Evolutionary conservation across 2,888 invertebrate species (phyloP), one percentile per base, ranked within the genome.

Genomic region (Biston stratarius): DNA sequence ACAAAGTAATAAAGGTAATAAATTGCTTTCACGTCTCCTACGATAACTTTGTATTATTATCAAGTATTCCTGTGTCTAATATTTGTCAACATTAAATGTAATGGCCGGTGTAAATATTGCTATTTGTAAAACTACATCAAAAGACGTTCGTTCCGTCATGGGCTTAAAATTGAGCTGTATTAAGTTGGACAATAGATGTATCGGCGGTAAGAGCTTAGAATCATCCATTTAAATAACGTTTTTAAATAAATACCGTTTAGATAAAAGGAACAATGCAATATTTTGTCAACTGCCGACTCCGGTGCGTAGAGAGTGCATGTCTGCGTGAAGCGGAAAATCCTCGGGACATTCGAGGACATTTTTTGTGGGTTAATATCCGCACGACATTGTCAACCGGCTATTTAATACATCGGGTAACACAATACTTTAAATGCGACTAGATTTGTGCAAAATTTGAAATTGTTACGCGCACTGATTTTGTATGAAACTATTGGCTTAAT

Each of bases 321-420:
- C 88, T 88, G 91, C 93, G 92, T 94, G 92, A 94, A 92, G 94
- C 92, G 94, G 93, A 94, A 94, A 94, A 94, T 94, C 94, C 94
- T 92, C 91, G 91, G 92, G 90, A 91, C 88, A 87, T 92, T 91
- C 84, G 91, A 92, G 92, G 92, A 92, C 91, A 91, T 91, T 93
- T 94, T 94, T 94, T 94, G 92, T 91, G 88, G 90, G 90, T 89
- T 92, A 92, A 93, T 94, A 93, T 94, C 92, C 91, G 92, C 90
- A 89, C 90, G 90, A 92, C 92, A 93, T 93, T 94, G 93, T 94
- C 92, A 92, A 91, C 88, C 87, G 86, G 91, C 93, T 87, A 92
- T 93, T 93, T 92, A 92, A 93, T 93, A 92, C 92, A 90, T 89
- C 87, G 83, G 84, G 93, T 92, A 94, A 94, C 83, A 93, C 91